phyloP scores from a whole-genome alignment of 2,113 vertebrate species.

The Plestiodon gilberti region DNA sequence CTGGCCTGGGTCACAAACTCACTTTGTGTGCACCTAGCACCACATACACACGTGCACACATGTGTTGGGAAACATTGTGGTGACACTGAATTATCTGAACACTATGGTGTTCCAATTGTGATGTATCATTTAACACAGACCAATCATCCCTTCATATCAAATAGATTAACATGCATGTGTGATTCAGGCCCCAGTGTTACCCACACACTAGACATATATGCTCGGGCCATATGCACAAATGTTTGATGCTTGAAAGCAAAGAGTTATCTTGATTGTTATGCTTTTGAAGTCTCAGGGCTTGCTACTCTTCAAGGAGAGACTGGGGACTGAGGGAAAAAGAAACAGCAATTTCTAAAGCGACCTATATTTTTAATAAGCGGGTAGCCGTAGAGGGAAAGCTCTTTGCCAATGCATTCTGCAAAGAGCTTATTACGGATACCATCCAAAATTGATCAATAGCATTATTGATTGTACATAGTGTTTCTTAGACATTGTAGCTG shows the following conservation, averaged over 20 bases:
- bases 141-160: no score
- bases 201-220: not conserved
- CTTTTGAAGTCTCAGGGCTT: not conserved
- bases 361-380: constrained; percentile 3
- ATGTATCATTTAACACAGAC: no score
- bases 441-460: not conserved
- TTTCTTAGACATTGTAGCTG: not conserved
- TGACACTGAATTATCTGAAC: no score
- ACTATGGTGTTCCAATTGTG: no score
- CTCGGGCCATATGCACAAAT: not conserved
- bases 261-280: not conserved
- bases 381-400: accelerated
- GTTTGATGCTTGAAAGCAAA: not conserved
- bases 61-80: no score
- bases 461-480: not conserved
- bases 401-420: constrained; percentile 1
- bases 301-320: not conserved
- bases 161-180: no score
- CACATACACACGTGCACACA: no score
- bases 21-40: no score
- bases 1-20: no score
- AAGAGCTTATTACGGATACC: constrained; percentile 7
- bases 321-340: not conserved
- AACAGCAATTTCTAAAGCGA: not conserved
- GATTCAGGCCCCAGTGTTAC: not conserved